These are phyloP conservation scores for Drosophila histrio DNA, from an alignment of 2,888 invertebrate species.

Conservation along the genomic window DNA sequence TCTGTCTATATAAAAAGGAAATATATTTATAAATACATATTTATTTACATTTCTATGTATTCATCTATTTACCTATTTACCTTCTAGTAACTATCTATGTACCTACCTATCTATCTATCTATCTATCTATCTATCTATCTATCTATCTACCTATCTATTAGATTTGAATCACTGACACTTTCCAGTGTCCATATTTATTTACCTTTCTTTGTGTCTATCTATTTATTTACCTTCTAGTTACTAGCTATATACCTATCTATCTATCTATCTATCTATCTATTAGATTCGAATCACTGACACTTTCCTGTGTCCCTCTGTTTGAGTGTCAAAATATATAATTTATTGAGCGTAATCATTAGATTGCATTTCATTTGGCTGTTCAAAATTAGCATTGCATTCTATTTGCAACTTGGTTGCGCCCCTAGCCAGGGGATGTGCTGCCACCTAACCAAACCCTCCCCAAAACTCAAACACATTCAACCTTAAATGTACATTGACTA, in stretches of 20 bases:
- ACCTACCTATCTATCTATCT: neutral
- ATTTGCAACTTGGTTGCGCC: slow-evolving; percentile 25
- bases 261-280: slow-evolving; percentile 16
- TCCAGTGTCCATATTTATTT: neutral
- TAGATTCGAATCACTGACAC: slow-evolving; percentile 28
- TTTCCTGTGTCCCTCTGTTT: neutral
- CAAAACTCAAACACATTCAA: neutral
- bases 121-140: neutral
- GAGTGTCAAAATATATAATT: slow-evolving; percentile 79
- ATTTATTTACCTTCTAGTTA: neutral
- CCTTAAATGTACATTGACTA: slow-evolving; percentile 67
- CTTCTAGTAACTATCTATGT: no score
- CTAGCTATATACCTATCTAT: neutral
- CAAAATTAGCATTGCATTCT: slow-evolving; percentile 79
- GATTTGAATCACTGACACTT: slow-evolving; percentile 27
- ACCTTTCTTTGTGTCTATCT: neutral
- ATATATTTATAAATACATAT: neutral
- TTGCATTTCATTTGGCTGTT: slow-evolving; percentile 37
- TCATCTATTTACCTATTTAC: neutral
- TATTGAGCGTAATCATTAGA: slow-evolving; percentile 73
- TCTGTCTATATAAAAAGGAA: neutral
- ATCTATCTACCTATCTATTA: neutral
- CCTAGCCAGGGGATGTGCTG: slow-evolving; percentile 7
- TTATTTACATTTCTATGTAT: no score
- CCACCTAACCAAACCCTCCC: slow-evolving; percentile 11